A percentile compares a stretch with the other conserved stretches of the same genome.
phyloP scores from a whole-genome alignment of 2,113 vertebrate species.

The Catharus minimus region DNA sequence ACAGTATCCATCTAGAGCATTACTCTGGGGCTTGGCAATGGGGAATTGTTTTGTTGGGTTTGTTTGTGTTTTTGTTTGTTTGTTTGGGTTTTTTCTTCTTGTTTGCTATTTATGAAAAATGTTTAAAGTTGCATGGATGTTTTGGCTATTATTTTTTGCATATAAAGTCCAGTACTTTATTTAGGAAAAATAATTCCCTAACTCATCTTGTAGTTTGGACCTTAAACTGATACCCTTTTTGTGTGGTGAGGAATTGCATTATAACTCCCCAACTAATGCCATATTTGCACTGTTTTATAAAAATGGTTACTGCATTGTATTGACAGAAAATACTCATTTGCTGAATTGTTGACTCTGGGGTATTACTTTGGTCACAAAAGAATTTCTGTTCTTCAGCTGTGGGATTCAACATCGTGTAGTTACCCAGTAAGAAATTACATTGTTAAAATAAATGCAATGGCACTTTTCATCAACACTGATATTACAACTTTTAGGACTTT shows the following conservation, averaged over 20 bases:
- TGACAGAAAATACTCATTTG: neutral
- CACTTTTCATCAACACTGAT: neutral
- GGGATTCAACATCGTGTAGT: neutral
- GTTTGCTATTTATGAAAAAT: neutral
- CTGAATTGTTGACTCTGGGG: neutral
- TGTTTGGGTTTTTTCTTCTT: constrained; percentile 8
- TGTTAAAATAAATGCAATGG: neutral
- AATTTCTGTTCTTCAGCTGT: neutral
- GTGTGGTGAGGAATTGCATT: neutral
- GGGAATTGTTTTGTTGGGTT: neutral
- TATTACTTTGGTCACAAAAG: neutral
- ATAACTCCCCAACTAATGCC: neutral
- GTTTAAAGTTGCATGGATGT: neutral
- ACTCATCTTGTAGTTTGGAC: neutral
- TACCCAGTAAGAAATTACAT: neutral
- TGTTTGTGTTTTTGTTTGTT: neutral
- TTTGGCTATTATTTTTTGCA: neutral
- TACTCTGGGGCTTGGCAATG: neutral
- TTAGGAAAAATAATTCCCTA: neutral
- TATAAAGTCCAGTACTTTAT: neutral
- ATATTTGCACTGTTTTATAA: neutral
- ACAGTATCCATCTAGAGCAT: neutral
- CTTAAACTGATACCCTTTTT: neutral
- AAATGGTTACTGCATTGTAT: neutral
- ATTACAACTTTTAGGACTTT: constrained; percentile 45